These are phyloP conservation scores for Rhadinocentrus ornatus DNA, from an alignment of 2,797 vertebrate genomes.

Conservation along the genomic window DNA sequence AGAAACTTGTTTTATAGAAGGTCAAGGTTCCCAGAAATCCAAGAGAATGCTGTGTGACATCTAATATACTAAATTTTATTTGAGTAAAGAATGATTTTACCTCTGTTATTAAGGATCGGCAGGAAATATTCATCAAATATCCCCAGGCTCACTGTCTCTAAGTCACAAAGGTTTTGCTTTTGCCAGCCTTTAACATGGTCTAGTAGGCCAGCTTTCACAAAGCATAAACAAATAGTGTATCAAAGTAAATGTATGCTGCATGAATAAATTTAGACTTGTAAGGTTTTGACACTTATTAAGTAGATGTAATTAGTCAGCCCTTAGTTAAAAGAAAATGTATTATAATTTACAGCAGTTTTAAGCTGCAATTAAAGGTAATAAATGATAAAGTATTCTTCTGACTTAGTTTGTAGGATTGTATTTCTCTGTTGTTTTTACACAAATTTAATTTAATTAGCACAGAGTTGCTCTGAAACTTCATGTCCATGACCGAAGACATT, in stretches of 20 bases:
- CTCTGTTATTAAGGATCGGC: not conserved
- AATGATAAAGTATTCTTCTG: not conserved
- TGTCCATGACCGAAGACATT: constrained; percentile 5
- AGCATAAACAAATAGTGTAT: not conserved
- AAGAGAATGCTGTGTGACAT: not conserved
- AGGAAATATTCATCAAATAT: not conserved
- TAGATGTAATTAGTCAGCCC: not conserved
- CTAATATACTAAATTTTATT: not conserved
- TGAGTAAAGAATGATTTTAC: not conserved
- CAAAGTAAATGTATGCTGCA: not conserved
- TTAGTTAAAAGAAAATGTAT: not conserved
- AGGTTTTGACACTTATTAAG: not conserved
- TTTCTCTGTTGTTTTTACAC: not conserved
- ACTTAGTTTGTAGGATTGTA: not conserved
- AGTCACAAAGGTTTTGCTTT: not conserved
- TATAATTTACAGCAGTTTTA: constrained; percentile 5
- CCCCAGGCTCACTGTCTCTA: not conserved
- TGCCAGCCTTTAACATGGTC: not conserved
- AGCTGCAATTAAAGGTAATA: not conserved
- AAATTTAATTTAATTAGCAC: not conserved
- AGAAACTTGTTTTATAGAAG: not conserved
- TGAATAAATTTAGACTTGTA: not conserved
- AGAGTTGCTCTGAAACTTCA: constrained; percentile 2
- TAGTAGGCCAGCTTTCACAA: not conserved
- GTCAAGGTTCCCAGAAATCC: not conserved